Evolutionary conservation across 1,140 invertebrate genomes (phyloP).

Genomic region (Papilio polytes): DNA sequence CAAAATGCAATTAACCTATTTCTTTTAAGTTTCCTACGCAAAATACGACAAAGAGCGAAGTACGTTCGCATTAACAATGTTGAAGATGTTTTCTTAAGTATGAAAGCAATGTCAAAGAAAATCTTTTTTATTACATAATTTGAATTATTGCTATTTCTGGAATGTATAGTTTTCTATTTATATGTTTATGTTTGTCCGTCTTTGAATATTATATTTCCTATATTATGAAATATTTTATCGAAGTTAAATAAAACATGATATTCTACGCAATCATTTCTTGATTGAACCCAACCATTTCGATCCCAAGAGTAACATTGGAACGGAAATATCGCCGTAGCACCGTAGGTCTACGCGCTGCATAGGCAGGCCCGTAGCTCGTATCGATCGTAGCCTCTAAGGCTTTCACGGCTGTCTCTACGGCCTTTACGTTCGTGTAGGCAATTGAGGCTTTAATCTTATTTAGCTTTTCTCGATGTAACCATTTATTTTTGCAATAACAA

Average conservation of each 20-base stretch:
- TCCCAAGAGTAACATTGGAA: constrained; percentile 27
- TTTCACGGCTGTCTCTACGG: constrained; percentile 35
- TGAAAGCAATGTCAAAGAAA: neutral
- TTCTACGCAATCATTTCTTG: constrained; percentile 29
- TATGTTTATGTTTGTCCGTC: neutral
- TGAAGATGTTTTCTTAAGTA: neutral
- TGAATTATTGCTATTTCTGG: neutral
- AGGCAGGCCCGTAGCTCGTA: constrained; percentile 32
- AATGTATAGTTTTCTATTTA: no score
- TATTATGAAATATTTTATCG: neutral
- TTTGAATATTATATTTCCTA: neutral
- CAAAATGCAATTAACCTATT: constrained; percentile 7
- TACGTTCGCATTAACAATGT: neutral
- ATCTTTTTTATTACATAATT: no score
- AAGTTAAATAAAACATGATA: constrained; percentile 19
- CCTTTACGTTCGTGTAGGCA: constrained; percentile 19
- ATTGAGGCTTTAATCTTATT: constrained; percentile 34
- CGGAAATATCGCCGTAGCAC: constrained; percentile 27
- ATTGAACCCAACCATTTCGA: constrained; percentile 21
- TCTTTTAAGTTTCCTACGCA: neutral
- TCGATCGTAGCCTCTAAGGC: constrained; percentile 35
- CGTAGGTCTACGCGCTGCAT: constrained; percentile 35
- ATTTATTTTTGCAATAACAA: constrained; percentile 7
- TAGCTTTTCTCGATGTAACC: constrained; percentile 15
- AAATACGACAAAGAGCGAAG: neutral